Conservation (phyloP, 2,113 vertebrate genomes). For the Microtus montanus region DNA sequence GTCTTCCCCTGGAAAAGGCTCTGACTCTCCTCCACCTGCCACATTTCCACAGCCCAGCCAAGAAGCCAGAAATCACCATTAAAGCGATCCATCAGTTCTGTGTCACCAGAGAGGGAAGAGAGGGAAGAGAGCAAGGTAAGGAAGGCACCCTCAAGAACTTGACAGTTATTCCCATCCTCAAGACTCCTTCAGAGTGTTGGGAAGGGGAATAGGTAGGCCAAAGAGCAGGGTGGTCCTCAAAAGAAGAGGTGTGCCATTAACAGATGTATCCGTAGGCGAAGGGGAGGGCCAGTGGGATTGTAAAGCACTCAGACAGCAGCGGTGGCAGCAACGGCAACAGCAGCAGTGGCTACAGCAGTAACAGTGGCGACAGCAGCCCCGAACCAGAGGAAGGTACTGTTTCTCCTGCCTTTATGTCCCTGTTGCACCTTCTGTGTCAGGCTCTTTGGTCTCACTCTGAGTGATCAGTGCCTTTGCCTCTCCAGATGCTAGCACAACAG, state of each 20-base stretch:
- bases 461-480: not conserved
- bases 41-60: slow-evolving; percentile 58
- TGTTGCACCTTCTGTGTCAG: not conserved
- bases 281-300: rapidly evolving
- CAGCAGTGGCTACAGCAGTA: not conserved
- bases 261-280: slow-evolving; percentile 16
- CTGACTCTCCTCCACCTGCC: not conserved
- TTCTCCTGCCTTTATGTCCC: not conserved
- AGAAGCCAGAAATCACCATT: slow-evolving; percentile 43
- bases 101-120: slow-evolving; percentile 7
- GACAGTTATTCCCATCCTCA: slow-evolving; percentile 59
- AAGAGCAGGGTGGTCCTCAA: not conserved
- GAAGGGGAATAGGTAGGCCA: not conserved
- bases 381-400: slow-evolving; percentile 64
- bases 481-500: not conserved
- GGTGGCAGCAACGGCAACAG: not conserved
- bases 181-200: slow-evolving; percentile 59
- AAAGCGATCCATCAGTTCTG: slow-evolving; percentile 42
- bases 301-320: not conserved
- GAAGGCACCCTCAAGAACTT: slow-evolving; percentile 47
- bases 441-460: not conserved
- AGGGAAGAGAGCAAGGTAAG: slow-evolving; percentile 24
- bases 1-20: not conserved
- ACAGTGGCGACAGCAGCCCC: slow-evolving; percentile 35
- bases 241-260: not conserved